Evolutionary conservation across 2,113 vertebrate species (phyloP).

Genomic region (Geothlypis trichas): DNA sequence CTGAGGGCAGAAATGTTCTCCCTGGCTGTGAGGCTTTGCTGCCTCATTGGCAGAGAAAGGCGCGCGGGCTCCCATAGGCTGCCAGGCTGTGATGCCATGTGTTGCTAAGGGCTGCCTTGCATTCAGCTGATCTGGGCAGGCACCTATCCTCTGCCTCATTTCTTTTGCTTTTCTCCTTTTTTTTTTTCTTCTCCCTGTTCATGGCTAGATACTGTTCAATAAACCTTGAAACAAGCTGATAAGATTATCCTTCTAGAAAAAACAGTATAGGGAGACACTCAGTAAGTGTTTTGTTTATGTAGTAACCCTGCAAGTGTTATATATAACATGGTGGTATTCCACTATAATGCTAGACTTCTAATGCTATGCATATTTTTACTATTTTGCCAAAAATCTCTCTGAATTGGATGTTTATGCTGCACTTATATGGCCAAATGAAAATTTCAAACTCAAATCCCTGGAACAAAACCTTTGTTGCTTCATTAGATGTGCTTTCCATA

Average conservation of each 20-base stretch:
- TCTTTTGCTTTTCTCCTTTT: background rate
- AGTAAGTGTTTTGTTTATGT: background rate
- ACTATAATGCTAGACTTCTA: background rate
- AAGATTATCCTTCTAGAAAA: background rate
- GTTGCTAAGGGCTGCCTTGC: constrained; percentile 28
- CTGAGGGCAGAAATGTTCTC: background rate
- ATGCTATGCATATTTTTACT: background rate
- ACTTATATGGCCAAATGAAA: accelerated
- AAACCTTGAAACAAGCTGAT: constrained; percentile 22
- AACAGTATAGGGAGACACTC: background rate
- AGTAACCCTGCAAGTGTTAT: background rate
- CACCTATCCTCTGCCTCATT: background rate
- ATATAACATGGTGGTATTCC: background rate
- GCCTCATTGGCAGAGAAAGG: background rate
- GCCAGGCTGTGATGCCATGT: background rate
- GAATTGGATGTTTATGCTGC: background rate
- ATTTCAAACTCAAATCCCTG: background rate
- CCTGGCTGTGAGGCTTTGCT: background rate
- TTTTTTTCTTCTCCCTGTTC: background rate
- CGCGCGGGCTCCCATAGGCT: background rate
- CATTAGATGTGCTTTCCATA: background rate
- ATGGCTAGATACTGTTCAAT: background rate
- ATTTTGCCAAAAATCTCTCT: background rate
- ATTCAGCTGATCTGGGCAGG: background rate
- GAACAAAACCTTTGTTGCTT: background rate